Evolutionary conservation across 37 sponge, comb jelly and placozoan genomes (phyloP), one percentile per base, ranked within the genome.

Genomic region (Eunapius fragilis): DNA sequence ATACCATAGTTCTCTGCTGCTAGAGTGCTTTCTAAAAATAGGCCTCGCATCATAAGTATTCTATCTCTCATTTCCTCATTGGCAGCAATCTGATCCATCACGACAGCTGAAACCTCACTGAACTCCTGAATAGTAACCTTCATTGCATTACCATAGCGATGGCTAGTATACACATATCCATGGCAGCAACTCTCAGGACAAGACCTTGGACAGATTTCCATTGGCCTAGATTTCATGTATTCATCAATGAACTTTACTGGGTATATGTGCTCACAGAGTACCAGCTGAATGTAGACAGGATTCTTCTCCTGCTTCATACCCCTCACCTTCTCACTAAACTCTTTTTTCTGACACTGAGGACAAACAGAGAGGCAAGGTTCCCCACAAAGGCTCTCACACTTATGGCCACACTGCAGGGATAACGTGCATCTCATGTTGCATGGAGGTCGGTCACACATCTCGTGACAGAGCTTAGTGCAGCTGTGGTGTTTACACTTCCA

Each of bases 351-450:
- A 38, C 95, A 95, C 31, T 78, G 25, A 2, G 76, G 74, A 68
- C 95, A 95, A 0, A 89, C 32, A 19, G 33, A 77, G 23, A 88
- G 79, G 73, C 95, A 94, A 37, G 77, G 67, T 58, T 94, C 95
- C 38, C 95, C 95, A 86, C 95, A 94, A 27, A 94, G 31, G 25
- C 90, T 88, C 49, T 37, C 32, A 76, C 95, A 95, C 27, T 34
- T 69, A 68, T 95, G 95, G 58, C 83, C 86, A 92, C 95, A 95
- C 22, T 37, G 0, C 27, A 89, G 72, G 10, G 28, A 37, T 25
- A 84, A 80, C 0, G 37, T 33, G 67, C 95, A 95, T 36, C 31
- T 77, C 28, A 87, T 31, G 75, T 87, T 77, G 67, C 95, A 95
- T 2, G 70, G 70, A 7, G 83, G 88, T n/a, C 80, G 35, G 12